Conservation (phyloP, 2,888 invertebrate genomes). For the Acanthosepion lycidas region DNA sequence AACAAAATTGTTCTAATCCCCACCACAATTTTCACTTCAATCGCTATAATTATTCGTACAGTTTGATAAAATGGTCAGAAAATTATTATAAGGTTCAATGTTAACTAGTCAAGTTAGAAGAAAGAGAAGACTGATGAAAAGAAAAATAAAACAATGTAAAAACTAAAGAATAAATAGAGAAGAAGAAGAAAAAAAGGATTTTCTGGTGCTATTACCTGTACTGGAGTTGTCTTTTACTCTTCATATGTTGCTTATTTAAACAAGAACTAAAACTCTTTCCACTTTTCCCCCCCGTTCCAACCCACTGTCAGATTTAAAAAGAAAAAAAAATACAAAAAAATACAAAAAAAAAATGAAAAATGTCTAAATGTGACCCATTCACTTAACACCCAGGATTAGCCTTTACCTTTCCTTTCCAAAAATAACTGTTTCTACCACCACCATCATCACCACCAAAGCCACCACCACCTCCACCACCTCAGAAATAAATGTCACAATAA, state of each 20-base stretch:
- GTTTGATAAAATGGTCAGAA: neutral
- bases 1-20: slow-evolving; percentile 33
- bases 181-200: neutral
- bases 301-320: neutral
- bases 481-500: neutral
- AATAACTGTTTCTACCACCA: neutral
- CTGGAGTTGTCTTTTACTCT: slow-evolving; percentile 7
- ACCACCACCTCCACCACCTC: neutral
- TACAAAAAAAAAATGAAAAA: neutral
- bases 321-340: neutral
- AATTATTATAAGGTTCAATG: neutral
- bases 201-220: neutral
- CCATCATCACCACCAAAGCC: slow-evolving; percentile 22
- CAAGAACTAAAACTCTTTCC: neutral
- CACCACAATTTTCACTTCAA: neutral
- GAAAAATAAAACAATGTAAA: neutral
- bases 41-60: neutral
- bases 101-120: slow-evolving; percentile 33
- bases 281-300: neutral
- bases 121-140: neutral
- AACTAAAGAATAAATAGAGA: neutral
- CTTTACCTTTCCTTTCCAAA: neutral
- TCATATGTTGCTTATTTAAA: neutral
- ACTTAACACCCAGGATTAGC: neutral
- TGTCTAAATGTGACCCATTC: neutral